Evolutionary conservation across 2,888 invertebrate species (phyloP).

Genomic region (Synanthedon myopaeformis): DNA sequence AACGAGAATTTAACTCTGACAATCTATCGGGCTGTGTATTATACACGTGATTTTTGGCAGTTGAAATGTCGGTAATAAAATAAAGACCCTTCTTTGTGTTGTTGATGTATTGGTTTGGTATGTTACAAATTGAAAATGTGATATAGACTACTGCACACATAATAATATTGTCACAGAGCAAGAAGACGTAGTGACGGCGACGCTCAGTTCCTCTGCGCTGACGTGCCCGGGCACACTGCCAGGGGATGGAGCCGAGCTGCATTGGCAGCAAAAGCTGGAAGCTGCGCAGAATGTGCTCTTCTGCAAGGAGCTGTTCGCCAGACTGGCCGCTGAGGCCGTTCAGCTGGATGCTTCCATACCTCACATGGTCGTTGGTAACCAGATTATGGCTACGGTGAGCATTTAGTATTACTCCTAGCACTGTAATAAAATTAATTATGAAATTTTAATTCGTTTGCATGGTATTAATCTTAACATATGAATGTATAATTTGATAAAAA

Average conservation of each 20-base stretch:
- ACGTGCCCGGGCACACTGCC: slow-evolving; percentile 74
- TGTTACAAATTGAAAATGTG: too few relatives aligned
- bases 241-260: slow-evolving; percentile 75
- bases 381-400: slow-evolving; percentile 91
- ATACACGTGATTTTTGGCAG: too few relatives aligned
- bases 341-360: slow-evolving; percentile 93
- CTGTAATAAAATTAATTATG: too few relatives aligned
- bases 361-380: slow-evolving; percentile 96
- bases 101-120: too few relatives aligned
- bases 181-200: slow-evolving; percentile 88
- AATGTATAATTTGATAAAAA: too few relatives aligned
- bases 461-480: too few relatives aligned
- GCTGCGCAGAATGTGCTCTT: slow-evolving; percentile 97
- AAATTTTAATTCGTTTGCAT: too few relatives aligned
- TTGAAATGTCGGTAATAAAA: too few relatives aligned
- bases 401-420: neutral
- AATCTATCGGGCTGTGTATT: too few relatives aligned
- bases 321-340: slow-evolving; percentile 94
- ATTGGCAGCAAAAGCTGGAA: slow-evolving; percentile 97
- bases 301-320: slow-evolving; percentile 95
- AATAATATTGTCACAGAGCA: slow-evolving; percentile 72
- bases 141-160: neutral
- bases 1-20: too few relatives aligned
- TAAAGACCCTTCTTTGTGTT: too few relatives aligned
- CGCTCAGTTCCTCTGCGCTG: slow-evolving; percentile 81